Base-by-base conservation (phyloP, 2,797 vertebrate species). In the Argya squamiceps region DNA sequence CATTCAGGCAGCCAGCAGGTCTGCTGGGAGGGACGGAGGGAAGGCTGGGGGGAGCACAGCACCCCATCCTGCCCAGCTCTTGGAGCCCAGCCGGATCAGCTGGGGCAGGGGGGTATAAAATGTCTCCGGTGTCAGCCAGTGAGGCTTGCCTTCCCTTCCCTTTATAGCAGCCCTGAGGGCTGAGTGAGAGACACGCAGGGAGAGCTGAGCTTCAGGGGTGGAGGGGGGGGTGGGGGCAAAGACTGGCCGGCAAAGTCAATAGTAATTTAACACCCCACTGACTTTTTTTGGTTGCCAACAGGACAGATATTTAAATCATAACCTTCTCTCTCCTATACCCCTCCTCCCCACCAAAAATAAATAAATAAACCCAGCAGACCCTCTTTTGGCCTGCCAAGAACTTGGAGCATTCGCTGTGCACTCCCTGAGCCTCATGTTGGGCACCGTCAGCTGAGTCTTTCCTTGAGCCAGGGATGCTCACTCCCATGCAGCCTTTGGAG, bases 241-340 rank as follows among this genome's bases (percentile, higher is more conserved):
- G 12, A 11, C 41, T 83, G 77, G 58, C 79, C 67, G 3, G 27
- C 32, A 92, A 88, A 97, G 91, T 88, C 95, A 97, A 93, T 94
- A 92, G 97, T 95, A 95, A 97, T 80, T 88, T 55, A 95, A 97
- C 70, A 96, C 80, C 34, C 49, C 3, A 2, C 77, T 96, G 96
- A 96, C 95, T 96, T 97, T 97, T 97, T 97, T 96, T 95, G 84
- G 91, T 88, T 97, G 91, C 95, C 96, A 97, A 80, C 16, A 63
- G 71, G 84, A 65, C 73, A 74, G 95, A 85, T 93, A 96, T 95
- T 96, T 96, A 93, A 97, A 96, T 96, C 95, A 95, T 76, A 96
- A 94, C 91, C 93, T 95, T 95, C 85, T 64, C 91, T 70, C 81
- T 79, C 65, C 71, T 64, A 80, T 52, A 77, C 22, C 53, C 19